Evolutionary conservation across 2,888 invertebrate genomes (phyloP).

Genomic region (Cosmia pyralina): DNA sequence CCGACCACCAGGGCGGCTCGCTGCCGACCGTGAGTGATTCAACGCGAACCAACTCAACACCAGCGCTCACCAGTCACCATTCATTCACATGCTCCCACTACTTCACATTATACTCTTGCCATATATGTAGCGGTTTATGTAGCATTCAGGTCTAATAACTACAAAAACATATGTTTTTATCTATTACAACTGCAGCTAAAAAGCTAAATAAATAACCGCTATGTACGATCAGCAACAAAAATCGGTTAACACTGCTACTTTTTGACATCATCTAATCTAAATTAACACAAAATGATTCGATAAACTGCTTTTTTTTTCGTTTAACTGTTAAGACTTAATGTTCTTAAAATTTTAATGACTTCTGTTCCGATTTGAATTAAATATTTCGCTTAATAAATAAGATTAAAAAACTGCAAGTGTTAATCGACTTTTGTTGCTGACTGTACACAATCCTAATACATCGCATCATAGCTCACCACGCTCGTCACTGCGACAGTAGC

Average conservation of each 20-base stretch:
- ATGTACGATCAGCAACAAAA: too few relatives aligned
- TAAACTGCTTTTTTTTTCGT: too few relatives aligned
- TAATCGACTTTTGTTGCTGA: too few relatives aligned
- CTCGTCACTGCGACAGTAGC: constrained; percentile 25
- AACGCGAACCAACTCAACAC: constrained; percentile 7
- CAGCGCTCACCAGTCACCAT: neutral
- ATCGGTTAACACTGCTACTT: too few relatives aligned
- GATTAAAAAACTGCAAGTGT: too few relatives aligned
- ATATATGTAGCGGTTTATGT: constrained; percentile 15
- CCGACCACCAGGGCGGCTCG: too few relatives aligned
- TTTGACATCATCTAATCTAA: too few relatives aligned
- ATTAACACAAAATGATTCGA: too few relatives aligned
- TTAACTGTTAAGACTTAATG: too few relatives aligned
- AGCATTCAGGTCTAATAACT: constrained; percentile 6
- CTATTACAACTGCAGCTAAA: constrained; percentile 9
- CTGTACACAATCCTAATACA: neutral
- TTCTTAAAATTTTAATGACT: too few relatives aligned
- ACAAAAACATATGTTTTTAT: neutral
- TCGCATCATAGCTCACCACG: constrained; percentile 29
- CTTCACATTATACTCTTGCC: neutral
- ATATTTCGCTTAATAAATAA: too few relatives aligned
- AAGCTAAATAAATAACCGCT: constrained; percentile 17
- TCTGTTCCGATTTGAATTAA: too few relatives aligned
- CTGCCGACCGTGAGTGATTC: neutral
- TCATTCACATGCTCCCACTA: neutral